Conservation (phyloP, 2,888 invertebrate species). For the Blastobasis adustella region DNA sequence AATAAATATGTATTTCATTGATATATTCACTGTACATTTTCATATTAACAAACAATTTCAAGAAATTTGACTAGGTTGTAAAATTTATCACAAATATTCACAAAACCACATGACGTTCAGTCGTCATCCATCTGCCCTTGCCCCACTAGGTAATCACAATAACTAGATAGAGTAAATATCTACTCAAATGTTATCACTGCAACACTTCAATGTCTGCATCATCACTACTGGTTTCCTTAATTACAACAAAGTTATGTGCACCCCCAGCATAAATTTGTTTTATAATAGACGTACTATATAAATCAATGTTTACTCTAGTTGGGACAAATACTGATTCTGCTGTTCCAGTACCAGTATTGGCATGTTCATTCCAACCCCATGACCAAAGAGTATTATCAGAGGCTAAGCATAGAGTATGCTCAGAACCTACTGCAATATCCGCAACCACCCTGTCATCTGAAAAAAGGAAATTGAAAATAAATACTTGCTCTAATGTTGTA, state of each 20-base stretch:
- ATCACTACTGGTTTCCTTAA: slow-evolving; percentile 18
- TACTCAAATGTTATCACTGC: no score
- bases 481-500: neutral
- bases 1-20: slow-evolving; percentile 11
- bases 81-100: no score
- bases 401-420: slow-evolving; percentile 83
- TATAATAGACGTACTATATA: slow-evolving; percentile 24
- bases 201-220: neutral
- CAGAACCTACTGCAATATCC: slow-evolving; percentile 82
- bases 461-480: slow-evolving; percentile 20
- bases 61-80: no score
- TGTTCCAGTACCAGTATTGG: slow-evolving; percentile 83
- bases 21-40: neutral
- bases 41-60: no score
- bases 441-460: slow-evolving; percentile 60
- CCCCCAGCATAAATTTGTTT: slow-evolving; percentile 56
- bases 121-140: no score
- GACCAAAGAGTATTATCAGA: slow-evolving; percentile 79
- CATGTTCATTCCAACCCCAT: slow-evolving; percentile 96
- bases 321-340: slow-evolving; percentile 41
- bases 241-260: slow-evolving; percentile 59
- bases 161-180: no score
- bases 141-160: no score
- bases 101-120: no score
- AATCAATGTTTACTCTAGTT: slow-evolving; percentile 38